A percentile compares a stretch with the other conserved stretches of the same genome.
Conservation (phyloP, 1,140 invertebrate genomes). For the Procambarus clarkii region DNA sequence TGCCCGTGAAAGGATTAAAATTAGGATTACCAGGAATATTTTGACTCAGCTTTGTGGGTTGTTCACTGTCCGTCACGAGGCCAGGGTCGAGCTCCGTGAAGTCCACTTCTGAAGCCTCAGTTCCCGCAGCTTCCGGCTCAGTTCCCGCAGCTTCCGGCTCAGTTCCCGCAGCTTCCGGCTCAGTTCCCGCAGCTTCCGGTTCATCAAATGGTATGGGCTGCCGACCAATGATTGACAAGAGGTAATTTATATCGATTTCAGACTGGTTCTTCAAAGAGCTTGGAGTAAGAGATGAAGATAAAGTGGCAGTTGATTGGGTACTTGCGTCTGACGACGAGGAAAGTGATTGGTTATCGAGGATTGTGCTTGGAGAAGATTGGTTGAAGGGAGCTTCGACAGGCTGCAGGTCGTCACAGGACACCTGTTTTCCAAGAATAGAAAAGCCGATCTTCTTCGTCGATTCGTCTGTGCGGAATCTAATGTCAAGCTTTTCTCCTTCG, state of each 20-base stretch:
- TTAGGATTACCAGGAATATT: slow-evolving; percentile 46
- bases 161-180: neutral
- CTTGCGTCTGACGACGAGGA: neutral
- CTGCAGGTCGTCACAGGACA: neutral
- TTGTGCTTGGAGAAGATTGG: slow-evolving; percentile 27
- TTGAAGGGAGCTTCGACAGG: slow-evolving; percentile 40
- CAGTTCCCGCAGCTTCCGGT: neutral
- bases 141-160: no score
- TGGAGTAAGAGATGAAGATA: neutral
- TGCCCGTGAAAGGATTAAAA: slow-evolving; percentile 54
- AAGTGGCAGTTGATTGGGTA: neutral
- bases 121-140: no score
- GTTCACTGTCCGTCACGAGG: slow-evolving; percentile 12
- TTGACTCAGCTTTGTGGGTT: slow-evolving; percentile 21
- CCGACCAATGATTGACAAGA: slow-evolving; percentile 41
- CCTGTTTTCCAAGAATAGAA: slow-evolving; percentile 22
- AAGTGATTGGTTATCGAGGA: neutral
- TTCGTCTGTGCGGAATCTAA: slow-evolving; percentile 52
- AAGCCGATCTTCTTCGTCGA: slow-evolving; percentile 39
- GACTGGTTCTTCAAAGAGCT: slow-evolving; percentile 24
- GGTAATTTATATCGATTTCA: slow-evolving; percentile 23
- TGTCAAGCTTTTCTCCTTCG: slow-evolving; percentile 32
- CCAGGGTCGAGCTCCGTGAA: slow-evolving; percentile 3
- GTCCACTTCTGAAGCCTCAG: slow-evolving; percentile 4
- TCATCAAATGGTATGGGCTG: neutral